These are phyloP conservation scores for Pachliopta kotzebuea DNA, from an alignment of 2,888 invertebrate genomes.

Conservation along the genomic window DNA sequence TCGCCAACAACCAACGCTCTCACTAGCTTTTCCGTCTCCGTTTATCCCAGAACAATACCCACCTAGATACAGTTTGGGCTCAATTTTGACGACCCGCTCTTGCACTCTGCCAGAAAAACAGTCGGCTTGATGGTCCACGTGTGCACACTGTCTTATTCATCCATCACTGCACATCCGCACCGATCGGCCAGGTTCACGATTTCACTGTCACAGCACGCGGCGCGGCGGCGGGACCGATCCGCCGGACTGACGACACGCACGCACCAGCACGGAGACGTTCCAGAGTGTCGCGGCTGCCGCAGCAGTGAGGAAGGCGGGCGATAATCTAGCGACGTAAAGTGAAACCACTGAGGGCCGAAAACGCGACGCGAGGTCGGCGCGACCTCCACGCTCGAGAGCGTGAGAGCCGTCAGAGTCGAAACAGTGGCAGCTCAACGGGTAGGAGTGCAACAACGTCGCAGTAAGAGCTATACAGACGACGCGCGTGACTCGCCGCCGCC, in stretches of 20 bases:
- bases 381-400: conserved; percentile 74
- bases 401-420: conserved; percentile 69
- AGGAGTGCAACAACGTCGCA: conserved; percentile 54
- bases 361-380: conserved; percentile 55
- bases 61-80: conserved; percentile 79
- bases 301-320: conserved; percentile 48
- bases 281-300: conserved; percentile 53
- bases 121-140: conserved; percentile 53
- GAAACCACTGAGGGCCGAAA: conserved; percentile 59
- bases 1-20: conserved; percentile 50
- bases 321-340: conserved; percentile 44
- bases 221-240: conserved; percentile 56
- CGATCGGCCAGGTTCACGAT: conserved; percentile 68
- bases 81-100: conserved; percentile 76
- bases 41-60: conserved; percentile 50
- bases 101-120: conserved; percentile 62
- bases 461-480: conserved; percentile 67
- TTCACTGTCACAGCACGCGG: conserved; percentile 76
- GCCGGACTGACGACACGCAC: conserved; percentile 65
- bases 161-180: conserved; percentile 81
- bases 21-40: conserved; percentile 37
- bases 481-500: conserved; percentile 78
- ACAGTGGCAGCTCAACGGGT: conserved; percentile 61
- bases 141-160: conserved; percentile 69
- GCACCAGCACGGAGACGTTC: conserved; percentile 55